A percentile compares a stretch with the other conserved stretches of the same genome.
Conservation (phyloP, 2,888 invertebrate genomes). For the Pecten maximus region DNA sequence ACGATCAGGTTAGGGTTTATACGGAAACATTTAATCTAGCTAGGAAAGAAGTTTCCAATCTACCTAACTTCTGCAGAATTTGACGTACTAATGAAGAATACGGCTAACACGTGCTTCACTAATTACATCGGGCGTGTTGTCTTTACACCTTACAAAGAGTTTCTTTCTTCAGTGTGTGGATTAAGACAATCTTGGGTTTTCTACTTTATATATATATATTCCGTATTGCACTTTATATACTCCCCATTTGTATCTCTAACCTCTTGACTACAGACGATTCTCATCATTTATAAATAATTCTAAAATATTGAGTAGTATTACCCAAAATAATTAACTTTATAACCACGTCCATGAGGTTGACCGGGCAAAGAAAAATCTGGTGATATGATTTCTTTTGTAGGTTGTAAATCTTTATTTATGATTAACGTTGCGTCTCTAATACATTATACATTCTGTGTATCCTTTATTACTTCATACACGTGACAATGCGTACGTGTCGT, state of each 20-base stretch:
- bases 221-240: background rate
- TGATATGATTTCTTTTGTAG: too few species aligned
- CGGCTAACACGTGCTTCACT: background rate
- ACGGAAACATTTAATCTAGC: conserved; percentile 3
- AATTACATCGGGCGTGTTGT: background rate
- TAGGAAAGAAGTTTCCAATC: background rate
- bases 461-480: too few species aligned
- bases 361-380: too few species aligned
- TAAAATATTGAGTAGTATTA: background rate
- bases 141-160: background rate
- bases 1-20: background rate
- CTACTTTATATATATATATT: background rate
- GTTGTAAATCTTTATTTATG: too few species aligned
- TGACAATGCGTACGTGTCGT: too few species aligned
- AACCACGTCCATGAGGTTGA: too few species aligned
- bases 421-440: too few species aligned
- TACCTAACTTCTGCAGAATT: background rate
- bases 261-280: background rate
- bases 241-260: background rate
- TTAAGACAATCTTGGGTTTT: background rate
- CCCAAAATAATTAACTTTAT: background rate
- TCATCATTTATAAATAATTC: background rate
- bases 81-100: background rate
- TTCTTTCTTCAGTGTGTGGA: background rate
- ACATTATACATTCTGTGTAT: too few species aligned